A percentile compares a stretch with the other conserved stretches of the same genome.
Evolutionary conservation across 2,797 vertebrate genomes (phyloP).

Genomic region (Cynodonichthys magdalenae): DNA sequence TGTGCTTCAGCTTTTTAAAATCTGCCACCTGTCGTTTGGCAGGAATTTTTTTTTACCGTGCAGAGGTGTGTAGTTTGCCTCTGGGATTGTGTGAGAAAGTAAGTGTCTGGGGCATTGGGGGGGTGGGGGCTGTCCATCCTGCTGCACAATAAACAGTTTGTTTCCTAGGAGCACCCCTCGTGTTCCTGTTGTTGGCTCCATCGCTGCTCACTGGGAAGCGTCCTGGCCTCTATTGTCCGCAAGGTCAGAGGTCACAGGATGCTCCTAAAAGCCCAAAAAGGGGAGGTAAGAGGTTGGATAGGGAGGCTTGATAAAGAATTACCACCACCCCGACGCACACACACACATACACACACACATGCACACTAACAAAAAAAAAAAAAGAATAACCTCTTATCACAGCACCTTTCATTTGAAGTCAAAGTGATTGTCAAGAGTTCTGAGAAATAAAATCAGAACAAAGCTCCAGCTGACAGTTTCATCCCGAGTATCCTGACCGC

Average conservation of each 20-base stretch:
- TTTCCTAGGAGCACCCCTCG: constrained; percentile 87
- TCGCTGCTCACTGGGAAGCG: constrained; percentile 85
- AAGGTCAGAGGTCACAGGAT: constrained; percentile 84
- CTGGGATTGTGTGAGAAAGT: constrained; percentile 61
- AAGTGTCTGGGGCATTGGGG: constrained; percentile 67
- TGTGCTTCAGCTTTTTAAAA: constrained; percentile 18
- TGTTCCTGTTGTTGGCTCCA: constrained; percentile 87
- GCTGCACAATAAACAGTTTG: constrained; percentile 87
- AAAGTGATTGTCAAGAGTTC: constrained; percentile 67
- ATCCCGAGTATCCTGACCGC: constrained; percentile 70
- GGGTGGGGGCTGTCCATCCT: constrained; percentile 77
- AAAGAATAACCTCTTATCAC: constrained; percentile 63
- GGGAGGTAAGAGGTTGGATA: constrained; percentile 84
- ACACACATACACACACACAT: constrained; percentile 12
- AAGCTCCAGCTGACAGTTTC: constrained; percentile 62
- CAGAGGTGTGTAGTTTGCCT: constrained; percentile 52
- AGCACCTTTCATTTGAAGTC: constrained; percentile 49
- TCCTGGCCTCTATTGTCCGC: constrained; percentile 83
- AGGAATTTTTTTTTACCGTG: constrained; percentile 25
- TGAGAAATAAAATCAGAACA: constrained; percentile 61
- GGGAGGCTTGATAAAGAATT: constrained; percentile 79
- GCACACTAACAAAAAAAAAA: constrained; percentile 15
- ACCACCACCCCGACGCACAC: constrained; percentile 22
- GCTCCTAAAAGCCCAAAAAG: constrained; percentile 82
- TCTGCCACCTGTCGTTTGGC: constrained; percentile 58